Conservation (phyloP, 2,113 vertebrate genomes). For the Oplegnathus fasciatus region DNA sequence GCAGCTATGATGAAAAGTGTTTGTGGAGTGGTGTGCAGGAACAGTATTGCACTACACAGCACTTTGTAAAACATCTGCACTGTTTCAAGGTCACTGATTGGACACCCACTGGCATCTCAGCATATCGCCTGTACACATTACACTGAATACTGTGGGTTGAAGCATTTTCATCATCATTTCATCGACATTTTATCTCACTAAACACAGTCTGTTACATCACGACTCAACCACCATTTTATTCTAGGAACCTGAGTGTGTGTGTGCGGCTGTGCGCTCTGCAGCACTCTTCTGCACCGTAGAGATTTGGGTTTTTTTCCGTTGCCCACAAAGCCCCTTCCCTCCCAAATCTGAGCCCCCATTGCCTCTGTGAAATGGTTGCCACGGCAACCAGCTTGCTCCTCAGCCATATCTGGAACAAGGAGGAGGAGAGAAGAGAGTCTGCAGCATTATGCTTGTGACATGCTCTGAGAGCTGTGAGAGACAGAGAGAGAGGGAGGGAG, state of each 20-base stretch:
- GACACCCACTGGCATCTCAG: neutral
- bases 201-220: neutral
- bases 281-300: conserved; percentile 1
- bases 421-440: conserved; percentile 38
- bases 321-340: conserved; percentile 41
- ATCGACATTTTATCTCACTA: neutral
- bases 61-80: neutral
- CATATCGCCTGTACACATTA: neutral
- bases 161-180: neutral
- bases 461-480: conserved; percentile 12
- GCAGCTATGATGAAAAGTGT: neutral
- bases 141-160: neutral
- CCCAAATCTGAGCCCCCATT: conserved; percentile 21
- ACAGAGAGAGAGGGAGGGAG: neutral
- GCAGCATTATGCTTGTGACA: conserved; percentile 44
- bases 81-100: conserved; percentile 14
- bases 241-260: neutral
- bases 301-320: conserved; percentile 27
- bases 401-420: conserved; percentile 67
- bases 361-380: conserved; percentile 59
- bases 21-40: neutral
- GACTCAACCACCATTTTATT: conserved; percentile 1
- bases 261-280: neutral
- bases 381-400: conserved; percentile 63
- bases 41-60: neutral